Percentiles rank a stretch among this genome's conserved stretches.
phyloP scores from a whole-genome alignment of 30 jellyfish, hydroid and myxozoan genomes.

The Cassiopea andromeda region DNA sequence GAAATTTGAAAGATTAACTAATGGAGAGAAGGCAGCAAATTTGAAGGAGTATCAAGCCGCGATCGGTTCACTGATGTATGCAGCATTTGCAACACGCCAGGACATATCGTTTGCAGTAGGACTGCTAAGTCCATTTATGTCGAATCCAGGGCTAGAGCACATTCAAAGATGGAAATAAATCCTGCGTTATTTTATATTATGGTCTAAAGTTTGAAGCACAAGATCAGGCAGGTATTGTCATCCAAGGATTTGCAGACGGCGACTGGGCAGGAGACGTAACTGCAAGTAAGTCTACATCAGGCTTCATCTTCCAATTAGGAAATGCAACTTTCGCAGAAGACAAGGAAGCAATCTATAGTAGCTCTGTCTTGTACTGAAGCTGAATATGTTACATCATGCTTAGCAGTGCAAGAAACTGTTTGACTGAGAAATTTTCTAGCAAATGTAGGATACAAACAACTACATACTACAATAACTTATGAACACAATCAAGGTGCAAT shows the following conservation, averaged over 20 bases:
- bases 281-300: conserved; percentile 53
- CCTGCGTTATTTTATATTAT: conserved; percentile 19
- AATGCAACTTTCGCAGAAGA: conserved; percentile 33
- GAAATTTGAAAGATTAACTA: conserved; percentile 5
- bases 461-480: conserved; percentile 4
- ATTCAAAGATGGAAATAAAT: conserved; percentile 56
- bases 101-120: conserved; percentile 67
- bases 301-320: conserved; percentile 49
- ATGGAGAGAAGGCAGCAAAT: conserved; percentile 20
- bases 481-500: conserved; percentile 52
- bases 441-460: conserved; percentile 12
- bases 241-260: conserved; percentile 54
- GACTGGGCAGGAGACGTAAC: conserved; percentile 58
- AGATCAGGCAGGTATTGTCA: neutral
- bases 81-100: conserved; percentile 64
- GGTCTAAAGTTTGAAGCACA: conserved; percentile 26
- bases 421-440: conserved; percentile 28
- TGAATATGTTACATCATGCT: conserved; percentile 42
- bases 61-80: conserved; percentile 40
- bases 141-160: conserved; percentile 62
- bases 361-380: conserved; percentile 62
- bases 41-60: conserved; percentile 31
- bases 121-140: conserved; percentile 38
- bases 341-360: conserved; percentile 44
- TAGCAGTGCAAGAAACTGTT: conserved; percentile 68